These are phyloP conservation scores for Tanaodytes sp. DNA, from an alignment of 2,888 invertebrate genomes.

Conservation along the genomic window DNA sequence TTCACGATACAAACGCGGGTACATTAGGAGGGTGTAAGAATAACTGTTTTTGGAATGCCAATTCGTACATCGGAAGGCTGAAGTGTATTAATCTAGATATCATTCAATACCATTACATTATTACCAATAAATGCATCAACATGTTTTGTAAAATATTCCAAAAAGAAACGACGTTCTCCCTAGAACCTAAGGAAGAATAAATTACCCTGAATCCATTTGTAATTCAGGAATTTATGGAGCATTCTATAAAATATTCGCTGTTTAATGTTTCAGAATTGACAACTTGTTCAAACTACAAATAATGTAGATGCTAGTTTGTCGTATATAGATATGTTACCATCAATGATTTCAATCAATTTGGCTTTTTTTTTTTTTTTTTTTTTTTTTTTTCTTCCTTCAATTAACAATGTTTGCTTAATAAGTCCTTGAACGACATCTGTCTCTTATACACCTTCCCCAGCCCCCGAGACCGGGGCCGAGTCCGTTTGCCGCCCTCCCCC, in stretches of 20 bases:
- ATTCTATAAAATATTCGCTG: conserved; percentile 2
- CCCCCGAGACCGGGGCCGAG: no score
- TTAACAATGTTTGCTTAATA: no score
- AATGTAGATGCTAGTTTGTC: conserved; percentile 25
- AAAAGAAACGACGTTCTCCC: conserved; percentile 25
- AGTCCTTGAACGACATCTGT: no score
- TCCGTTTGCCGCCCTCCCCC: no score
- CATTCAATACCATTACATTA: conserved; percentile 27
- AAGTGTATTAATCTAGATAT: conserved; percentile 27
- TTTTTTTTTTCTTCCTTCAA: no score
- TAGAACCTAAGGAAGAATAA: no score
- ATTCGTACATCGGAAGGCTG: conserved; percentile 32
- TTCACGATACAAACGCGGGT: conserved; percentile 22
- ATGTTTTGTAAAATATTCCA: conserved; percentile 31
- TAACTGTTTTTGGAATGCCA: conserved; percentile 34
- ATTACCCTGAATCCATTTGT: no score
- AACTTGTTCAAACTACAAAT: conserved; percentile 25
- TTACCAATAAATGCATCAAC: conserved; percentile 43
- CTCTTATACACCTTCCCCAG: no score
- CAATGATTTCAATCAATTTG: no score
- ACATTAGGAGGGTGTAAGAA: conserved; percentile 5
- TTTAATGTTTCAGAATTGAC: conserved; percentile 7
- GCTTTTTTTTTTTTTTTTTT: no score
- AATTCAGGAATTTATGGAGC: conserved; percentile 14
- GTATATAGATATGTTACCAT: no score